Evolutionary conservation across 35 echinoderm and acorn worm genomes (phyloP).

Genomic region (Patiria miniata): DNA sequence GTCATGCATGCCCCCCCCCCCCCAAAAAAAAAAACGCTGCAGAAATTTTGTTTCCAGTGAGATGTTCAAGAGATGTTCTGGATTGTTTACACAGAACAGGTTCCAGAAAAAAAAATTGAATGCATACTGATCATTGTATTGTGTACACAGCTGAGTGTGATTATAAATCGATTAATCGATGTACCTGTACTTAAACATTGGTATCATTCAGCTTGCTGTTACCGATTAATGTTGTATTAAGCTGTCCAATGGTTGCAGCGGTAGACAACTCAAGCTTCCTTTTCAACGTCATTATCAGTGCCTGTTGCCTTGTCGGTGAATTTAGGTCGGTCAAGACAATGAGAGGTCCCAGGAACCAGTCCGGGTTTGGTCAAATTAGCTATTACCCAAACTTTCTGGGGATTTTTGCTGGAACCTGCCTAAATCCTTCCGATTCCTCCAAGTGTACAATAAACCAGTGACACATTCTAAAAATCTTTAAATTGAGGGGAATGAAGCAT

Average conservation of each 20-base stretch:
- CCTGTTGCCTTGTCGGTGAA: no score
- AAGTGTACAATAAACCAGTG: no score
- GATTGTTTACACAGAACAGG: not conserved
- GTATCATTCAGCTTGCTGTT: not conserved
- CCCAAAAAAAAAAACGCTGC: no score
- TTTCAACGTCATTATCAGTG: no score
- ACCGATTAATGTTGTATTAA: no score
- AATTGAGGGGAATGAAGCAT: no score
- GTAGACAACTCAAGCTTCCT: not conserved
- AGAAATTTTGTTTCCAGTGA: not conserved
- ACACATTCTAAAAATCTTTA: no score
- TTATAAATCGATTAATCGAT: not conserved
- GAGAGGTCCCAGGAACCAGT: no score
- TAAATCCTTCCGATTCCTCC: no score
- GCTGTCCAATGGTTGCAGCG: not conserved
- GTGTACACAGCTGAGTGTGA: constrained; percentile 14
- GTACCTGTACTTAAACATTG: not conserved
- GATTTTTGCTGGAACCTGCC: no score
- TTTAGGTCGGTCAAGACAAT: not conserved
- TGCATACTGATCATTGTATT: not conserved
- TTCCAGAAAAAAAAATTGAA: not conserved
- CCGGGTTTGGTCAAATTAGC: not conserved
- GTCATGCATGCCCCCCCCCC: not conserved
- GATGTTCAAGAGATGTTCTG: not conserved
- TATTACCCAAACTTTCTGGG: not conserved